These are phyloP conservation scores for Caenorhabditis panamensis DNA, from an alignment of 2,888 invertebrate species.

Conservation along the genomic window DNA sequence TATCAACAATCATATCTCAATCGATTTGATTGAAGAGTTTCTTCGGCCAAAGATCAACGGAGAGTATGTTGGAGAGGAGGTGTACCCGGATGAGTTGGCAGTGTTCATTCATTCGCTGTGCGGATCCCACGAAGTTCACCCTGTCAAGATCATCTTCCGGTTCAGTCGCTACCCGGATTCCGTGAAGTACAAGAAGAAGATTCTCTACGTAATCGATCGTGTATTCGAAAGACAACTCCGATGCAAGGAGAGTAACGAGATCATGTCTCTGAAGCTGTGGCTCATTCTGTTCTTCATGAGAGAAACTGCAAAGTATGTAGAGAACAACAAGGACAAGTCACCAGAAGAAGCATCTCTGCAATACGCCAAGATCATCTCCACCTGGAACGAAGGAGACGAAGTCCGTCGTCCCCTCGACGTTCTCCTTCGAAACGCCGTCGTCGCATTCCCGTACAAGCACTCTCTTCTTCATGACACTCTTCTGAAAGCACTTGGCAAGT, in stretches of 20 bases:
- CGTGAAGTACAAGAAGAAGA: conserved; percentile 87
- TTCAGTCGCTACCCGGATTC: conserved; percentile 88
- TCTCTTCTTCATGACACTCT: conserved; percentile 91
- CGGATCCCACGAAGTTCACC: conserved; percentile 78
- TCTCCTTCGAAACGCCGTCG: conserved; percentile 90
- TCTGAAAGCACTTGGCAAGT: conserved; percentile 74
- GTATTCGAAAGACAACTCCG: conserved; percentile 93
- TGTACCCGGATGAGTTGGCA: conserved; percentile 68
- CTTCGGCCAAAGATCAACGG: conserved; percentile 74
- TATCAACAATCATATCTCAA: conserved; percentile 94
- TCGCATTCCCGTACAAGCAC: conserved; percentile 93
- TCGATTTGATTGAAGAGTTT: conserved; percentile 83
- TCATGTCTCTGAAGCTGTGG: conserved; percentile 81
- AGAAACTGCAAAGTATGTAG: conserved; percentile 75
- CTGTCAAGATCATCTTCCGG: conserved; percentile 80
- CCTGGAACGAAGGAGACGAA: conserved; percentile 81
- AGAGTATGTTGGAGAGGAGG: conserved; percentile 43
- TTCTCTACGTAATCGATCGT: conserved; percentile 87
- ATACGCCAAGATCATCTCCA: conserved; percentile 59
- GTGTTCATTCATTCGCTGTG: conserved; percentile 77
- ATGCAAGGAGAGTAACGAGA: conserved; percentile 89
- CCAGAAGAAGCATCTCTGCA: conserved; percentile 53
- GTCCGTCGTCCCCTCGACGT: conserved; percentile 84
- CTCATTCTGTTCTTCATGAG: conserved; percentile 76
- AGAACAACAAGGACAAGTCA: conserved; percentile 55